Base-by-base conservation (phyloP, 2,797 vertebrate species). In the Gastrophryne carolinensis region DNA sequence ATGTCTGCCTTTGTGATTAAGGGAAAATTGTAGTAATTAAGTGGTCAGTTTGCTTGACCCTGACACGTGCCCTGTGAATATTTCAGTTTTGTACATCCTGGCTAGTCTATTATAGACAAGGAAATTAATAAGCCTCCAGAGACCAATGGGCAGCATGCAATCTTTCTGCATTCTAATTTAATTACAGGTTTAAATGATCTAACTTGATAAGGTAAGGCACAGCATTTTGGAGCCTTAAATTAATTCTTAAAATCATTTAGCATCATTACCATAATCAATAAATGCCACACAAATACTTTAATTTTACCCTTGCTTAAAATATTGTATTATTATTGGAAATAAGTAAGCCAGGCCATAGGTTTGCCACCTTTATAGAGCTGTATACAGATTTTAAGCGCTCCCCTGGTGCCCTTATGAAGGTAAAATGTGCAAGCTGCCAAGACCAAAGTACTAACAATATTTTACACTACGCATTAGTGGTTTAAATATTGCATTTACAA, bases 391-490 rank as follows among this genome's bases (percentile, higher is more conserved):
- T 75, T 60, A 67, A 75, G 19, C 30, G 44, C 52, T 67, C 72
- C 39, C 63, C 67, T 27, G 39, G 21, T 74, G 66, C 41, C 41
- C 41, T 75, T 66, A 26, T 19, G 8, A 24, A 57, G 52, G 72
- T 58, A 68, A 67, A 75, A 75, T 68, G 44, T 75, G 49, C 37
- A 68, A 60, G 39, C 73, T 61, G 56, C 12, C 63, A 68, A 61
- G 57, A 39, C 32, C 53, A 52, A 61, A 75, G 73, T 50, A 41
- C 73, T 75, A 67, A 58, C 53, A 47, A 75, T 75, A 52, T 32
- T 68, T 75, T 44, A 75, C 44, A 50, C 41, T 60, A 56, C 68
- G 58, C 64, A 75, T 75, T 75, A 75, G 54, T 68, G 44, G 52
- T 56, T 60, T 53, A 68, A 61, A 68, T 68, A 41, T 75, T 68